Evolutionary conservation across 2,113 vertebrate species (phyloP).

Genomic region (Poecile atricapillus): DNA sequence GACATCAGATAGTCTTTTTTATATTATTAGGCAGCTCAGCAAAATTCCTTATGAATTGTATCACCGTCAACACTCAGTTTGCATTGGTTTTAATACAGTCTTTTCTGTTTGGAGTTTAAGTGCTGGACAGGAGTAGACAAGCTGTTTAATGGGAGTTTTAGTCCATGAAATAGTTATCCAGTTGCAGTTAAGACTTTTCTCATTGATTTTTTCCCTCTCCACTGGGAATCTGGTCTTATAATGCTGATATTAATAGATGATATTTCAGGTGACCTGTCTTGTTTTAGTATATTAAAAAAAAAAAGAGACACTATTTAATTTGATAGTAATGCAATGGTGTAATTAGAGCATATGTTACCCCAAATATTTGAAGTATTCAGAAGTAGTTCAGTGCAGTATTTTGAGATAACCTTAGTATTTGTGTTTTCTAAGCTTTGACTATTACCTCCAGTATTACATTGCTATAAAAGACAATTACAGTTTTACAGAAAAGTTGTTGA

Average conservation of each 20-base stretch:
- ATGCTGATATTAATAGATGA: conserved; percentile 10
- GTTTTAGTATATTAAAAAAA: conserved; percentile 23
- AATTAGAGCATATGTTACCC: conserved; percentile 44
- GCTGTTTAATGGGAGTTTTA: neutral
- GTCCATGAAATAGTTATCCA: neutral
- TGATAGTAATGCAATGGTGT: neutral
- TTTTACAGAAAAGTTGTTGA: neutral
- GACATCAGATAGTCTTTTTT: neutral
- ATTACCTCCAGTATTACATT: neutral
- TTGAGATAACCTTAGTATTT: conserved; percentile 47
- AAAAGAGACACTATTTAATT: conserved; percentile 3
- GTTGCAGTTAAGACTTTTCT: neutral
- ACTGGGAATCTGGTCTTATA: neutral
- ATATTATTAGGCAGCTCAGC: neutral
- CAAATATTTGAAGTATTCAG: conserved; percentile 21
- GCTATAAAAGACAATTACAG: neutral
- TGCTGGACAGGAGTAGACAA: neutral
- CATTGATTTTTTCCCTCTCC: neutral
- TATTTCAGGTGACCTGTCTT: conserved; percentile 22
- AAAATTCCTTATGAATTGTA: neutral
- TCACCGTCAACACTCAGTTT: neutral
- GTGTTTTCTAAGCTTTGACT: neutral
- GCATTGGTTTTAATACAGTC: neutral
- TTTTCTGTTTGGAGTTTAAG: neutral
- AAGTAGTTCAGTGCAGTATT: conserved; percentile 45